These are phyloP conservation scores for Pemphigus obesinymphae DNA, from an alignment of 1,140 invertebrate species.

Conservation along the genomic window DNA sequence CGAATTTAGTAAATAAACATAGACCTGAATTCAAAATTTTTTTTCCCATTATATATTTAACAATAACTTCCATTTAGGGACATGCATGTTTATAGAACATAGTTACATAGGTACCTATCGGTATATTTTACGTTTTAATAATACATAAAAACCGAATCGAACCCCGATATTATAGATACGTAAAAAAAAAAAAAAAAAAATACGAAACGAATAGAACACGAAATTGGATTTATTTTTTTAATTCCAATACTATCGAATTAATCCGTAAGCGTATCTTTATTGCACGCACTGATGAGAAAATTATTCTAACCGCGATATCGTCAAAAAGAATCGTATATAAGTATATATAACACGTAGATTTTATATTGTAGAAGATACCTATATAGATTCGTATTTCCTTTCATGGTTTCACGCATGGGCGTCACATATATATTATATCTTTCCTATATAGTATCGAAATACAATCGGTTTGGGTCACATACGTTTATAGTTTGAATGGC, in stretches of 20 bases:
- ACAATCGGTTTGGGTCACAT: slow-evolving; percentile 17
- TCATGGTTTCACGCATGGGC: slow-evolving; percentile 19
- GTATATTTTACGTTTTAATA: too few relatives aligned
- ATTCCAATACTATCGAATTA: not conserved
- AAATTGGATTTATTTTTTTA: not conserved
- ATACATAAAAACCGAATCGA: not conserved
- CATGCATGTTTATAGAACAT: not conserved
- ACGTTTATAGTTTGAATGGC: not conserved
- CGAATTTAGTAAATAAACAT: too few relatives aligned
- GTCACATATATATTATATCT: not conserved
- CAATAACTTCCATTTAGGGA: not conserved
- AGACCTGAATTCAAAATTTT: too few relatives aligned
- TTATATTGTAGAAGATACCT: too few relatives aligned
- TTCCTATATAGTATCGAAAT: slow-evolving; percentile 18
- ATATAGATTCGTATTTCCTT: slow-evolving; percentile 23
- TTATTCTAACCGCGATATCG: slow-evolving; percentile 15
- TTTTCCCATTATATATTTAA: too few relatives aligned
- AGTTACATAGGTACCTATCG: too few relatives aligned
- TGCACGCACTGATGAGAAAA: not conserved
- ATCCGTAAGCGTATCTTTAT: not conserved
- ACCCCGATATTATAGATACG: too few relatives aligned
- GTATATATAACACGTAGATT: too few relatives aligned
- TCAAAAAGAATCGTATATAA: not conserved
- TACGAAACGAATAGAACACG: not conserved
- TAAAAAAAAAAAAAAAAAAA: not conserved